Percentiles rank a stretch among this genome's conserved stretches.
Conservation (phyloP, 2,888 invertebrate genomes). For the Machimus rusticus region DNA sequence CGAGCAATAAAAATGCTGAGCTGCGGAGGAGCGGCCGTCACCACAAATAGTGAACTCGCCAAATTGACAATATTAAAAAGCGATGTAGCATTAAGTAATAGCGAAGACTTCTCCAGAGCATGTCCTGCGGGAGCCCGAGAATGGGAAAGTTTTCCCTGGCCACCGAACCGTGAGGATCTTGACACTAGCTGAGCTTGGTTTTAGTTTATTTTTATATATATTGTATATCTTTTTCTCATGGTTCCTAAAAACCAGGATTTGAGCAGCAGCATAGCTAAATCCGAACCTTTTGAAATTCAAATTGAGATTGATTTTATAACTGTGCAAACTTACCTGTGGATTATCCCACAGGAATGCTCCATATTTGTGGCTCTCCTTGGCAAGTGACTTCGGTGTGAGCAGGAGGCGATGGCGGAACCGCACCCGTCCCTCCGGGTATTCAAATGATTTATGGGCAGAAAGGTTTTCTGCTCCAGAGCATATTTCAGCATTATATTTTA, state of each 20-base stretch:
- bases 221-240: not conserved
- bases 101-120: not conserved
- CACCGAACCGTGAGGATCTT: not conserved
- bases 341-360: conserved; percentile 33
- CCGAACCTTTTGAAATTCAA: conserved; percentile 37
- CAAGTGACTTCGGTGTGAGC: not conserved
- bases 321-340: conserved; percentile 28
- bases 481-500: conserved; percentile 40
- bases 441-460: conserved; percentile 35
- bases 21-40: not conserved
- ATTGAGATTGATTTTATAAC: conserved; percentile 38
- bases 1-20: not conserved
- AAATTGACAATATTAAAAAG: not conserved
- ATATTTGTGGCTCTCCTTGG: conserved; percentile 16
- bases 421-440: not conserved
- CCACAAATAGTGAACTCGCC: not conserved
- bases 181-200: not conserved
- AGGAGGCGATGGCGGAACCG: not conserved
- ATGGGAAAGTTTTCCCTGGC: not conserved
- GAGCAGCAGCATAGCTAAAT: not conserved
- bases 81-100: not conserved
- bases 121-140: not conserved
- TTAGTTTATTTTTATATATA: not conserved
- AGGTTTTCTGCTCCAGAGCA: conserved; percentile 26
- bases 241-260: not conserved